These are phyloP conservation scores for Laticauda laticaudata DNA, from an alignment of 2,113 vertebrate species.

Conservation along the genomic window DNA sequence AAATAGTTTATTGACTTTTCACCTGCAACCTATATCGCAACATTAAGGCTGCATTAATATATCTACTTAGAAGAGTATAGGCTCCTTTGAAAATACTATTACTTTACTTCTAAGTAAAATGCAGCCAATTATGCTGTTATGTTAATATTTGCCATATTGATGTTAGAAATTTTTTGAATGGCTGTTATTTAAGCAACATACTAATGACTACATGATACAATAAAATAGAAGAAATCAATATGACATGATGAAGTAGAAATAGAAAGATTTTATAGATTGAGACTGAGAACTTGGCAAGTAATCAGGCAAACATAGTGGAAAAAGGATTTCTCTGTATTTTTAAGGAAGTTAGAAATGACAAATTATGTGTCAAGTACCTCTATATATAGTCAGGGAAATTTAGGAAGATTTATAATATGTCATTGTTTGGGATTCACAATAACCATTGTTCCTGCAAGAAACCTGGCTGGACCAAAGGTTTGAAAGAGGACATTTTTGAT, in stretches of 20 bases:
- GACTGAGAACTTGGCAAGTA: background rate
- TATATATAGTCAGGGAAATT: background rate
- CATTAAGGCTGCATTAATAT: background rate
- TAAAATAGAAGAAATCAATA: background rate
- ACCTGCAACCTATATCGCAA: conserved; percentile 21
- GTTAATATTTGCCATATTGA: background rate
- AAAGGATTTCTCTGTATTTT: background rate
- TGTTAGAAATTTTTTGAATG: background rate
- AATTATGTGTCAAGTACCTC: background rate
- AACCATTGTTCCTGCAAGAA: background rate
- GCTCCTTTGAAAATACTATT: background rate
- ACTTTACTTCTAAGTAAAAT: background rate
- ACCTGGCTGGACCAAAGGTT: background rate
- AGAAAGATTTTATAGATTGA: background rate
- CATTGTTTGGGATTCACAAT: background rate
- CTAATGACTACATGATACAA: background rate
- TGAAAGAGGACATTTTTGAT: background rate
- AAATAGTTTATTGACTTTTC: conserved; percentile 49
- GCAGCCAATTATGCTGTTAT: background rate
- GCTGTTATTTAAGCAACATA: background rate
- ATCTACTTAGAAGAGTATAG: background rate
- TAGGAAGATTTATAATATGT: background rate
- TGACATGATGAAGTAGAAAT: background rate
- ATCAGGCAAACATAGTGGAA: background rate
- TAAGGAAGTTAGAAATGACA: background rate